Evolutionary conservation across 2,797 vertebrate genomes (phyloP), one percentile per base, ranked within the genome.

Genomic region (Tympanoctomys barrerae): DNA sequence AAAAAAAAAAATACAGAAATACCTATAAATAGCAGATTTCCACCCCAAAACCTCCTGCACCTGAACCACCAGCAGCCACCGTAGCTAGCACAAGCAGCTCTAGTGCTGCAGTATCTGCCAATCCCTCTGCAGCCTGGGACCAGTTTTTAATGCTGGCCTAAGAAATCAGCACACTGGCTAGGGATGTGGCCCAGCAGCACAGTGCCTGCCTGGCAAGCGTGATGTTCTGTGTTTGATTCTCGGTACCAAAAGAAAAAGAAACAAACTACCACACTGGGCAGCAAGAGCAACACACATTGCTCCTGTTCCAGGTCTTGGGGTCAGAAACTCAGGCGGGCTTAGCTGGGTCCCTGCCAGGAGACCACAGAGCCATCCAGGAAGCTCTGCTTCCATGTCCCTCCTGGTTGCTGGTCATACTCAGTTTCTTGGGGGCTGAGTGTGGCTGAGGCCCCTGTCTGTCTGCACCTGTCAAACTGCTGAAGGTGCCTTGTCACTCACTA

Each of bases 71-170:
- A 9, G 22, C 1, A 24, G 52, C 14, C 61, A 49, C 31, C 13
- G 5, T 2, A 18, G 62, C 11, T 1, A 36, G 36, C 7, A 1
- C 0, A 0, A 8, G 12, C 13, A 12, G 13, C 33, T 39, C n/a
- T 2, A 11, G 66, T 1, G 33, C 9, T 22, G 7, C 0, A 36
- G 73, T 59, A 28, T 28, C 64, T 0, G 9, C 91, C 33, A 5
- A 31, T 12, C 64, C 80, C 12, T 13, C 0, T 16, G n/a, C 16
- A 0, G 1, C 22, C 9, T 26, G 49, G 1, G 2, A 24, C 52
- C 7, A 12, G 24, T 49, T 77, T 84, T 77, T 57, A 4, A 13
- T 33, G 21, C n/a, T 28, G 3, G 33, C 46, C 2, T 2, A 31
- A n/a, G 39, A 57, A 64, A 61, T 4, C 16, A 57, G 54, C 54